Conservation (phyloP, 1,140 invertebrate species). For the Pemphigus obesinymphae region DNA sequence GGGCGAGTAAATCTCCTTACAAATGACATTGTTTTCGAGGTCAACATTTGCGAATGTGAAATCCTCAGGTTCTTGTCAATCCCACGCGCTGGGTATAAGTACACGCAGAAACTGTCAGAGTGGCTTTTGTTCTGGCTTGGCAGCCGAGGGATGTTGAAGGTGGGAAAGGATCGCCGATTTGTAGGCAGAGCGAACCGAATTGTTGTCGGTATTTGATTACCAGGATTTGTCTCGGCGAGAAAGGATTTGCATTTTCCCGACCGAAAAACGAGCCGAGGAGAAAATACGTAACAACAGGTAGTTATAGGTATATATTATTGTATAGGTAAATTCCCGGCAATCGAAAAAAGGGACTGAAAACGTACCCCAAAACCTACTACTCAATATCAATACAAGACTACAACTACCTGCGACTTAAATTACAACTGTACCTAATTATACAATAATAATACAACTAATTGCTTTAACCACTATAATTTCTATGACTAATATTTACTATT, state of each 20-base stretch:
- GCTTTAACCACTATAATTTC: too few relatives aligned
- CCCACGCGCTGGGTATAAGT: neutral
- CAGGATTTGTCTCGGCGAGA: neutral
- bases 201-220: conserved; percentile 30
- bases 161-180: neutral
- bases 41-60: neutral
- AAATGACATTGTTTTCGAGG: neutral
- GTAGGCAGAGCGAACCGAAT: neutral
- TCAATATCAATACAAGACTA: neutral
- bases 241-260: conserved; percentile 19
- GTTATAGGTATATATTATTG: neutral
- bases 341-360: neutral
- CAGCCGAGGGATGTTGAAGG: neutral
- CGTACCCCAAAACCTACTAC: neutral
- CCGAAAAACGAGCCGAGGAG: neutral
- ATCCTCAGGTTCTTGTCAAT: neutral
- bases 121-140: neutral
- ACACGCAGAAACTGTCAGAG: neutral
- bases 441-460: too few relatives aligned
- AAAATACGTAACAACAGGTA: conserved; percentile 1
- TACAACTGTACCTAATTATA: too few relatives aligned
- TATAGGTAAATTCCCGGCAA: neutral
- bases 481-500: too few relatives aligned
- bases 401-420: too few relatives aligned
- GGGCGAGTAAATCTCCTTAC: conserved; percentile 5